Percentiles rank a stretch among this genome's conserved stretches.
These are phyloP conservation scores for Hemitrygon akajei DNA, from an alignment of 2,797 vertebrate genomes.

Conservation along the genomic window DNA sequence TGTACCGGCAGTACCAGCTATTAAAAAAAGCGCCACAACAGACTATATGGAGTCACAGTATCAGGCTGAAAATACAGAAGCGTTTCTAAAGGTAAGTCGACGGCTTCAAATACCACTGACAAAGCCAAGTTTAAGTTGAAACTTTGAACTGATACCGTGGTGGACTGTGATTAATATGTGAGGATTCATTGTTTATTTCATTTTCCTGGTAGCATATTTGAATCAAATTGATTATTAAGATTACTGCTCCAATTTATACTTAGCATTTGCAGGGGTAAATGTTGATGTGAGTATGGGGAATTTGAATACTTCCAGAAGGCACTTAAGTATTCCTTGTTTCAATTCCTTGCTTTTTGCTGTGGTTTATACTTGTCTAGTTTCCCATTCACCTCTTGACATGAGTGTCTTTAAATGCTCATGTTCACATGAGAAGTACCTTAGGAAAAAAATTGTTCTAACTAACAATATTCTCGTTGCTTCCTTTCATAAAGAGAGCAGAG, in stretches of 20 bases:
- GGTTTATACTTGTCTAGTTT: not conserved
- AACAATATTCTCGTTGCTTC: not conserved
- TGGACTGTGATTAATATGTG: not conserved
- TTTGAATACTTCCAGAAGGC: not conserved
- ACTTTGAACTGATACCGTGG: not conserved
- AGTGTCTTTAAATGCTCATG: not conserved
- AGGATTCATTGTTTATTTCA: not conserved
- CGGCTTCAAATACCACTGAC: too few species aligned
- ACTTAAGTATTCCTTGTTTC: not conserved
- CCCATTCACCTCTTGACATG: not conserved
- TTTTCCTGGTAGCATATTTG: too few species aligned
- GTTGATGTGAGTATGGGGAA: not conserved
- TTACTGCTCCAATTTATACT: not conserved
- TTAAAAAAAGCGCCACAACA: slow-evolving; percentile 65
- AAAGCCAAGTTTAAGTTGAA: not conserved
- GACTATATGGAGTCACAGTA: slow-evolving; percentile 60
- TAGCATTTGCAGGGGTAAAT: not conserved
- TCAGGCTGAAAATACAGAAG: slow-evolving; percentile 62
- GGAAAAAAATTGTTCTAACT: not conserved
- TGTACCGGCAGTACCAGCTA: slow-evolving; percentile 62
- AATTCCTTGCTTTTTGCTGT: not conserved
- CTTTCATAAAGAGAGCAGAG: not conserved
- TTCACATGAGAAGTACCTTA: not conserved
- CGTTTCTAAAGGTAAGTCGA: slow-evolving; percentile 74
- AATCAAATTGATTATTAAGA: not conserved